A percentile compares a stretch with the other conserved stretches of the same genome.
phyloP scores from a whole-genome alignment of 1,140 invertebrate genomes.

The Heterodera schachtii region DNA sequence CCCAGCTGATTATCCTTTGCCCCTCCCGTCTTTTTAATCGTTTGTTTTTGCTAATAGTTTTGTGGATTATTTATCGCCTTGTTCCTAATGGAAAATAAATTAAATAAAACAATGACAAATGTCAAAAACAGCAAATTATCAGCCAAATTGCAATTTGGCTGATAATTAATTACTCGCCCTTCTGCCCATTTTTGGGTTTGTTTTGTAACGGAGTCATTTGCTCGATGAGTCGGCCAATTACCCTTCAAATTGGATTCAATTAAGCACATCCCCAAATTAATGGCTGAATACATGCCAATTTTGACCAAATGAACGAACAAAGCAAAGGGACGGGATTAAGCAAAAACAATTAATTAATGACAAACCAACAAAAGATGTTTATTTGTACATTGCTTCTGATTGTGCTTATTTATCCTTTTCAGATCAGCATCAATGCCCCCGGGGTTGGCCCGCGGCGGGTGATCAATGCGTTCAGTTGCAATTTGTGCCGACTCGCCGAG shows the following conservation, averaged over 20 bases:
- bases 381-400: no score
- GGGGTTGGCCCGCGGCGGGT: slow-evolving; percentile 6
- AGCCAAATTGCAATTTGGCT: background rate
- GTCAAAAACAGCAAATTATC: no score
- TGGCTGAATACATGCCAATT: background rate
- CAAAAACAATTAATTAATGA: background rate
- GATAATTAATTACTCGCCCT: background rate
- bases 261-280: background rate
- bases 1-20: background rate
- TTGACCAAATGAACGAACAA: background rate
- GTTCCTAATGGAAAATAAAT: no score
- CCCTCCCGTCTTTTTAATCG: background rate
- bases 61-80: background rate
- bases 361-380: no score
- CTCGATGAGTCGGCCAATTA: background rate
- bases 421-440: slow-evolving; percentile 21
- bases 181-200: background rate
- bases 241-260: slow-evolving; percentile 5
- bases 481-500: background rate
- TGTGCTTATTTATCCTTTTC: background rate
- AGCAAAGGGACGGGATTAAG: background rate
- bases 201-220: background rate
- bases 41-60: slow-evolving; percentile 15
- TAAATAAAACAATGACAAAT: no score
- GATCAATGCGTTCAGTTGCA: slow-evolving; percentile 22